A percentile compares a stretch with the other conserved stretches of the same genome.
Evolutionary conservation across 2,888 invertebrate species (phyloP).

Genomic region (Mellilla xanthometata): DNA sequence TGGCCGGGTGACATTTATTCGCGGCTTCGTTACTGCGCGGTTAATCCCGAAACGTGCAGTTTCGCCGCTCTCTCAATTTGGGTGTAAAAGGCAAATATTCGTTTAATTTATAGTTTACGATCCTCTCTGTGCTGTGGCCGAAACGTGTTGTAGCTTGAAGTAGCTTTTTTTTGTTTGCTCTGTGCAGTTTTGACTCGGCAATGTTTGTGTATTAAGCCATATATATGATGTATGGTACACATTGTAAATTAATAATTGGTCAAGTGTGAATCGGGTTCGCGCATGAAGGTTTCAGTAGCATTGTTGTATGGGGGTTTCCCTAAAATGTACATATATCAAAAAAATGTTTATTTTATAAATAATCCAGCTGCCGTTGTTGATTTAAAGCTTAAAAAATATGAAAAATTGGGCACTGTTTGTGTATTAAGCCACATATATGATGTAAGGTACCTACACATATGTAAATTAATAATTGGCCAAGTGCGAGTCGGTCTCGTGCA

Average conservation of each 20-base stretch:
- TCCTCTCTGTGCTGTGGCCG: background rate
- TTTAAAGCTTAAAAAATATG: too few relatives aligned
- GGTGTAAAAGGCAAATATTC: constrained; percentile 15
- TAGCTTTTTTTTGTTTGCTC: background rate
- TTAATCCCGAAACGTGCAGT: constrained; percentile 45
- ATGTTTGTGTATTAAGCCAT: background rate
- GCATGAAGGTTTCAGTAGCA: too few relatives aligned
- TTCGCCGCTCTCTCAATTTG: constrained; percentile 17
- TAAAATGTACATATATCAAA: too few relatives aligned
- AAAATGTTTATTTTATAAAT: too few relatives aligned
- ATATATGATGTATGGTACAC: background rate
- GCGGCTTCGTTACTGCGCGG: constrained; percentile 44
- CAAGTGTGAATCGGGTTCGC: too few relatives aligned
- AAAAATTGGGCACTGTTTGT: background rate
- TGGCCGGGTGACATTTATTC: constrained; percentile 56
- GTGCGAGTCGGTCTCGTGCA: too few relatives aligned
- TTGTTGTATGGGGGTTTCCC: too few relatives aligned
- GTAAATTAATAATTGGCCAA: too few relatives aligned
- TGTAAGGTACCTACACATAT: background rate
- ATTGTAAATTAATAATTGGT: too few relatives aligned
- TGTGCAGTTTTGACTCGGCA: background rate
- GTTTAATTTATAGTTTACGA: constrained; percentile 15
- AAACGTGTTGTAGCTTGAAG: background rate
- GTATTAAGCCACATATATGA: background rate
- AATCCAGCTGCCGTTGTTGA: too few relatives aligned